Percentiles rank a stretch among this genome's conserved stretches.
phyloP scores from a whole-genome alignment of 92 coral and sea anemone genomes.

The Phenganax subtilis region DNA sequence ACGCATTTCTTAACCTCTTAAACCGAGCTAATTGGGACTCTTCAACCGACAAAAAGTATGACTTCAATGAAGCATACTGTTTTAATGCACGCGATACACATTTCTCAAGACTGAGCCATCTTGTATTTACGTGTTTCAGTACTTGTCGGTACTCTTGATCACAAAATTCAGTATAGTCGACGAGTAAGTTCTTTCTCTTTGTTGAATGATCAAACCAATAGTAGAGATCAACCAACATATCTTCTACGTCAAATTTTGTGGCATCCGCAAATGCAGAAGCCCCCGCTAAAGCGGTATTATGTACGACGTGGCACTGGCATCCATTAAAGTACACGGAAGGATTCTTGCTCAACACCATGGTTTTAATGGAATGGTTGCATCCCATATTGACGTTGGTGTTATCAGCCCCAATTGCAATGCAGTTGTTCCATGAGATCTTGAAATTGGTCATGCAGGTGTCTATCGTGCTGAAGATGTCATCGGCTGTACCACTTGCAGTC shows the following conservation, averaged over 20 bases:
- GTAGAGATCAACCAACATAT: slow-evolving; percentile 54
- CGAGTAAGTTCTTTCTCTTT: slow-evolving; percentile 51
- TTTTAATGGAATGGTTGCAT: slow-evolving; percentile 48
- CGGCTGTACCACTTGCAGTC: slow-evolving; percentile 45
- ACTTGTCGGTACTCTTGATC: slow-evolving; percentile 59
- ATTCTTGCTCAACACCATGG: slow-evolving; percentile 47
- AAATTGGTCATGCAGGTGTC: slow-evolving; percentile 33
- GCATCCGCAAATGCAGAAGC: slow-evolving; percentile 42
- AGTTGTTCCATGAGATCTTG: slow-evolving; percentile 57
- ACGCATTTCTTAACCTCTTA: slow-evolving; percentile 46
- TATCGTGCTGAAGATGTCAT: slow-evolving; percentile 6
- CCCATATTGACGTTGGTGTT: slow-evolving; percentile 58
- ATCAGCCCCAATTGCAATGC: slow-evolving; percentile 54
- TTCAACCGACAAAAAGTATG: slow-evolving; percentile 52
- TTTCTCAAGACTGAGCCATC: slow-evolving; percentile 62
- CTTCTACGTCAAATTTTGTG: slow-evolving; percentile 55
- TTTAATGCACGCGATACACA: slow-evolving; percentile 41
- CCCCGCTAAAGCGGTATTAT: slow-evolving; percentile 52
- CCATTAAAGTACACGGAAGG: slow-evolving; percentile 55
- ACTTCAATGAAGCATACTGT: slow-evolving; percentile 50
- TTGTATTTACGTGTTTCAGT: slow-evolving; percentile 52
- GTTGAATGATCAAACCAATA: slow-evolving; percentile 57
- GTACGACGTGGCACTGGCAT: slow-evolving; percentile 61
- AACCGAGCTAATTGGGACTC: slow-evolving; percentile 35
- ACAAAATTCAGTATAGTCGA: slow-evolving; percentile 53